Base-by-base conservation (phyloP, 1,140 invertebrate species). In the Eumaeus atala region DNA sequence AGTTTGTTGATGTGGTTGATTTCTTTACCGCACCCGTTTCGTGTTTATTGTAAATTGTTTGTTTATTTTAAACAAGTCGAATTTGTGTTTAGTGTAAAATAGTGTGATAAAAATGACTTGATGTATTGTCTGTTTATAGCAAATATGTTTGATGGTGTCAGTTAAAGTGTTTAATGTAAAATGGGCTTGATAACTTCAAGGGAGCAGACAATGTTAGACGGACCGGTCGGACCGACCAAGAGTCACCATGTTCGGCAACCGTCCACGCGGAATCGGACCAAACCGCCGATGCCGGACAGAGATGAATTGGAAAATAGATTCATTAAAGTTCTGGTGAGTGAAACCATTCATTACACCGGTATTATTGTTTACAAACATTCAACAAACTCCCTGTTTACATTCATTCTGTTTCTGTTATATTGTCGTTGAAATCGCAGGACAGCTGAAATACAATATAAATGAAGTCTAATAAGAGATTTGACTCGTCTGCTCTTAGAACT, bases 291-390 rank as follows among this genome's bases (percentile, higher is more conserved):
- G 94, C 96, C 95, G 47, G 95, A 97, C 71, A 88, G 93, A 37
- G 90, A 90, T 65, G 96, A 98, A 86, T 89, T 98, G 84, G 96
- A 97, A 84, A 92, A 92, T 68, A 90, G 95, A 65, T 98, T 97
- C 87, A 95, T 96, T 62, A 97, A 97, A 95, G 96, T 97, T 73
- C 88, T 98, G 92, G 96, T 97, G 87, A 94, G 95, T 84, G 51
- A 52, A 51, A 51, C 12, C 2, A 16, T 47, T 54, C 52, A 66
- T 65, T 62, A 65, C 54, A 68, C 77, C 56, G 38, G 37, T 51
- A 44, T 62, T 67, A 53, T 62, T 71, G 66, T 71, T 68, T 71
- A 68, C 51, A 16, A 44, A 44, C 40, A 44, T 9, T 16, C 21
- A 28, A 28, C 21, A 28, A 28, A 28, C 48, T 54, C 37, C 49